Evolutionary conservation across 2,797 vertebrate species (phyloP).

Genomic region (Lateolabrax maculatus): DNA sequence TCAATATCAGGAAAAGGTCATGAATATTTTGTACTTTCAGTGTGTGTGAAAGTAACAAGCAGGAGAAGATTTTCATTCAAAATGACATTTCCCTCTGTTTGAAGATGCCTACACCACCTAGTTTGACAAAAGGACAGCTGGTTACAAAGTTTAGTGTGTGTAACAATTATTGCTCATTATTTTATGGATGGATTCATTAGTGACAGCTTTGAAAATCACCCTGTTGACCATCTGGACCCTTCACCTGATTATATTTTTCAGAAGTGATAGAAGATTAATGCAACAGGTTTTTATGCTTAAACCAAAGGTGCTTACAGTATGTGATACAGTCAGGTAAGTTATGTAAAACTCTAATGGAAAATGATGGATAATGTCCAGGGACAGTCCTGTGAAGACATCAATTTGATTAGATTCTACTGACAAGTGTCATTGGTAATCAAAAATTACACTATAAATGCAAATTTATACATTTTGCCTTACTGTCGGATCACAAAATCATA

Average conservation of each 20-base stretch:
- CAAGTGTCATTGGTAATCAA: not conserved
- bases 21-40: not conserved
- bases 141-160: not conserved
- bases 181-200: not conserved
- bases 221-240: no score
- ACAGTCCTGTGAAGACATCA: not conserved
- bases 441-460: constrained; percentile 11
- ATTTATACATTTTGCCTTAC: not conserved
- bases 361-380: not conserved
- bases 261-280: not conserved
- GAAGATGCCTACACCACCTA: not conserved
- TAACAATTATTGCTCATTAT: not conserved
- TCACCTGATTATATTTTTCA: not conserved
- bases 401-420: not conserved
- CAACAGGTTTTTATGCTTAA: not conserved
- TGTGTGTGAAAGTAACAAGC: not conserved
- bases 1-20: constrained; percentile 16
- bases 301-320: no score
- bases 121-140: not conserved
- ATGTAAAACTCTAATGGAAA: not conserved
- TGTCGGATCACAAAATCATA: not conserved
- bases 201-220: not conserved
- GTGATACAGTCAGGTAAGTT: not conserved
- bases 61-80: not conserved
- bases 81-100: constrained; percentile 1